Percentiles rank a stretch among this genome's conserved stretches.
Conservation (phyloP, 2,113 vertebrate genomes). For the Strix aluco region DNA sequence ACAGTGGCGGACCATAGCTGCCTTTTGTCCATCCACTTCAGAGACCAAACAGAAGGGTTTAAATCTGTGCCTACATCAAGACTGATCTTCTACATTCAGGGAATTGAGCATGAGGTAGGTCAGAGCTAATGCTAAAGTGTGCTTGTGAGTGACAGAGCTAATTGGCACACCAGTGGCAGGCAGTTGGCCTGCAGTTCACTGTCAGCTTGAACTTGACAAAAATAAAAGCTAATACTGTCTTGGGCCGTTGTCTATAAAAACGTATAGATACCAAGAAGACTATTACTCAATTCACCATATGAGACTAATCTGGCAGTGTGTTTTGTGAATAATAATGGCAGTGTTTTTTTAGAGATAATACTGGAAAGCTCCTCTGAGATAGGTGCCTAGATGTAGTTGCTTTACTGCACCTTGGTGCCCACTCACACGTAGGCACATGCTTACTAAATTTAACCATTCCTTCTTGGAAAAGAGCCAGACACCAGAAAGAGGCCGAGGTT, state of each 20-base stretch:
- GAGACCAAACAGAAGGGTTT: background rate
- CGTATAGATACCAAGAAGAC: background rate
- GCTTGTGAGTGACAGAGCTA: background rate
- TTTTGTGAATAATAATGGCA: background rate
- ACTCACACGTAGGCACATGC: background rate
- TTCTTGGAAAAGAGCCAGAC: background rate
- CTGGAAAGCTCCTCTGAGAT: background rate
- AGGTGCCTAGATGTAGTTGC: background rate
- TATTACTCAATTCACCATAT: background rate
- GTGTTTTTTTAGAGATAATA: background rate
- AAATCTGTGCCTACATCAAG: background rate
- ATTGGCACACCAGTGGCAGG: background rate
- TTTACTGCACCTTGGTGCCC: background rate
- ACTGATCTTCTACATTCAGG: background rate
- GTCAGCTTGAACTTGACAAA: background rate
- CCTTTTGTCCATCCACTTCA: background rate
- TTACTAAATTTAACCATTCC: background rate
- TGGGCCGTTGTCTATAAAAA: background rate
- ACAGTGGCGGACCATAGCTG: fast-evolving
- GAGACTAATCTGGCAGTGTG: background rate
- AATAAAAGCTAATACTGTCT: background rate
- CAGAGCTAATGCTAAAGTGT: background rate
- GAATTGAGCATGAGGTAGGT: background rate
- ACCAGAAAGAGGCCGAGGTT: background rate
- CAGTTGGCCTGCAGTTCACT: background rate